phyloP scores from a whole-genome alignment of 92 coral and sea anemone genomes.

The Porites rus region DNA sequence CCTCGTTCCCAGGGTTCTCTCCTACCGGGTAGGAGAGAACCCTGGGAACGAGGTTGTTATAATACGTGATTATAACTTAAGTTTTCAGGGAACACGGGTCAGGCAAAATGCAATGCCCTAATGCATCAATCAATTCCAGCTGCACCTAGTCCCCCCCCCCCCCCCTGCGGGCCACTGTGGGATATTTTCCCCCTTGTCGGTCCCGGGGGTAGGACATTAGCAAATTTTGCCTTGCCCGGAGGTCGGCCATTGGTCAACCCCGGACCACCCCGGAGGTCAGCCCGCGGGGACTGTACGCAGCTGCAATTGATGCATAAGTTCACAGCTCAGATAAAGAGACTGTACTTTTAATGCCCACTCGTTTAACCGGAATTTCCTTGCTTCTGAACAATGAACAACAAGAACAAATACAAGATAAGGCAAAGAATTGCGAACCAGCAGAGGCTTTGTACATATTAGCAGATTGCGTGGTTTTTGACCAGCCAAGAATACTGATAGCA shows the following conservation, averaged over 20 bases:
- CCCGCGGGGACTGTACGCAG: slow-evolving; percentile 16
- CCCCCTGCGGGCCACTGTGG: neutral
- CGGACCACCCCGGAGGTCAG: neutral
- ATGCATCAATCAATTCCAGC: too few species aligned
- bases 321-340: slow-evolving; percentile 15
- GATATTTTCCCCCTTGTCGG: slow-evolving; percentile 3
- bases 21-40: too few species aligned
- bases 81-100: slow-evolving; percentile 1
- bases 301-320: slow-evolving; percentile 13
- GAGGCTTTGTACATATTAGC: slow-evolving; percentile 11
- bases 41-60: too few species aligned
- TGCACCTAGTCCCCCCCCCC: neutral
- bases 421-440: neutral
- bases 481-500: slow-evolving; percentile 3
- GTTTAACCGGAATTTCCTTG: slow-evolving; percentile 11
- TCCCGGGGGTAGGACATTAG: slow-evolving; percentile 12
- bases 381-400: slow-evolving; percentile 13
- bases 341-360: slow-evolving; percentile 14
- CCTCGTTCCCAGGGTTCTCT: neutral
- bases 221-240: slow-evolving; percentile 3
- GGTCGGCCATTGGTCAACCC: too few species aligned
- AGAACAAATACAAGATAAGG: slow-evolving; percentile 2
- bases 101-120: neutral
- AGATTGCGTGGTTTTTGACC: slow-evolving; percentile 5
- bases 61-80: neutral